A percentile compares a stretch with the other conserved stretches of the same genome.
These are phyloP conservation scores for Centrocercus urophasianus DNA, from an alignment of 2,113 vertebrate genomes.

Conservation along the genomic window DNA sequence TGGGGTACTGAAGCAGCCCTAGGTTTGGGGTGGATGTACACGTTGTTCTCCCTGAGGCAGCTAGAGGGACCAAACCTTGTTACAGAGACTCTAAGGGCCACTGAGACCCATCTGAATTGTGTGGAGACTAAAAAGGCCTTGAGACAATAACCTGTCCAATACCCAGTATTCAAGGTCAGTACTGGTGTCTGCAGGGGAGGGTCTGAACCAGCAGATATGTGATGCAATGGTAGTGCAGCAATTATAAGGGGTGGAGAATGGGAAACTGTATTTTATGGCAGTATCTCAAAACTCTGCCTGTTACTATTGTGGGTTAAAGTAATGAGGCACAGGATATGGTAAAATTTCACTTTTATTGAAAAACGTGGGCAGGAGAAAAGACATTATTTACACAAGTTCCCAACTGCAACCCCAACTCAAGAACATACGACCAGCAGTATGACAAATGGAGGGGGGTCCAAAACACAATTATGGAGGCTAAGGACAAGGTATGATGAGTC, in stretches of 20 bases:
- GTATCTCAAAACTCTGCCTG: background rate
- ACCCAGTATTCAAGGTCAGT: background rate
- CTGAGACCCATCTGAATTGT: fast-evolving
- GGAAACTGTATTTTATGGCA: background rate
- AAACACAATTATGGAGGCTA: background rate
- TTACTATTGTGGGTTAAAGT: background rate
- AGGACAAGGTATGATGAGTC: background rate
- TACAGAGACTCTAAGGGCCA: background rate
- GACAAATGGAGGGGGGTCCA: background rate
- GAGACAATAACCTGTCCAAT: too few species aligned
- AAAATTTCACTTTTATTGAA: constrained; percentile 56
- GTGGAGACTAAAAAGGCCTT: background rate
- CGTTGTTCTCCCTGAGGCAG: fast-evolving
- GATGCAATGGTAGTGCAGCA: background rate
- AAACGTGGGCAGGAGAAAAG: constrained; percentile 16
- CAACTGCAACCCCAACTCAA: background rate
- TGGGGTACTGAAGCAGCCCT: fast-evolving
- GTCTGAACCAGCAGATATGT: fast-evolving
- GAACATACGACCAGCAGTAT: background rate
- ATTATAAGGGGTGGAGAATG: background rate
- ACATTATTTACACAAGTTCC: constrained; percentile 67
- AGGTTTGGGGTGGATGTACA: fast-evolving
- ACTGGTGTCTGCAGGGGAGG: background rate
- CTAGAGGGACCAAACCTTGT: fast-evolving
- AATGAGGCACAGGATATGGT: background rate